Evolutionary conservation across 2,113 vertebrate species (phyloP).

Genomic region (Turdus rufiventris): DNA sequence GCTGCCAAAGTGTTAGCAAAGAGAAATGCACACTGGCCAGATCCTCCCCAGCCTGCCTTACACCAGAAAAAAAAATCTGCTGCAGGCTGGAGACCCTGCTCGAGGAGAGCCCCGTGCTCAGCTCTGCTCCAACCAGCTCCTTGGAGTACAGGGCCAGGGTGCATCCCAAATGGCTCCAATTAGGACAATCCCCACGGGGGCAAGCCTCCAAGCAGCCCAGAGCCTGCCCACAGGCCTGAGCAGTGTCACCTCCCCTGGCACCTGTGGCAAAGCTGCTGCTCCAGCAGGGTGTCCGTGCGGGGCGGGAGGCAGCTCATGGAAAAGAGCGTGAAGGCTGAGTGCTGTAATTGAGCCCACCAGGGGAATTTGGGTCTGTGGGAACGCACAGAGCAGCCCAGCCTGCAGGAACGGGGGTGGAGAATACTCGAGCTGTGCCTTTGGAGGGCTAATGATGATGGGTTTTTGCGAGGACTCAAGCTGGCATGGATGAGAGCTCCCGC

Average conservation of each 20-base stretch:
- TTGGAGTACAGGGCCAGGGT: neutral
- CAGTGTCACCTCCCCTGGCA: fast-evolving
- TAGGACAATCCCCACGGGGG: neutral
- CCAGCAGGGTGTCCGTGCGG: fast-evolving
- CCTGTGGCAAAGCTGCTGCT: neutral
- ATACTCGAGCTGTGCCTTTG: constrained; percentile 6
- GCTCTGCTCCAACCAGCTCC: neutral
- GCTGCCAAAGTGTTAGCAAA: constrained; percentile 29
- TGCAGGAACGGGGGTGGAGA: constrained; percentile 31
- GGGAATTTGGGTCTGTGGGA: constrained; percentile 35
- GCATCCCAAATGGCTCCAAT: fast-evolving
- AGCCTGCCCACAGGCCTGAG: neutral
- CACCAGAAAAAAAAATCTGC: neutral
- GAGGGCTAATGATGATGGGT: constrained; percentile 57
- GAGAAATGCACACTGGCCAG: constrained; percentile 34
- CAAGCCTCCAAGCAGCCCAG: fast-evolving
- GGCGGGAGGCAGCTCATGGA: neutral
- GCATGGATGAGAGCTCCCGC: constrained; percentile 50
- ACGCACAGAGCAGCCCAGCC: constrained; percentile 1
- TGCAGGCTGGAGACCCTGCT: neutral
- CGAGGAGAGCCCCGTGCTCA: fast-evolving
- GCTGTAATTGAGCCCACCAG: constrained; percentile 46
- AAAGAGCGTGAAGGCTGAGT: constrained; percentile 19
- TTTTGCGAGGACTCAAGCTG: constrained; percentile 47
- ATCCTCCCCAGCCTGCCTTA: neutral